phyloP scores from a whole-genome alignment of 1,140 invertebrate genomes.

The Cecropterus lyciades region DNA sequence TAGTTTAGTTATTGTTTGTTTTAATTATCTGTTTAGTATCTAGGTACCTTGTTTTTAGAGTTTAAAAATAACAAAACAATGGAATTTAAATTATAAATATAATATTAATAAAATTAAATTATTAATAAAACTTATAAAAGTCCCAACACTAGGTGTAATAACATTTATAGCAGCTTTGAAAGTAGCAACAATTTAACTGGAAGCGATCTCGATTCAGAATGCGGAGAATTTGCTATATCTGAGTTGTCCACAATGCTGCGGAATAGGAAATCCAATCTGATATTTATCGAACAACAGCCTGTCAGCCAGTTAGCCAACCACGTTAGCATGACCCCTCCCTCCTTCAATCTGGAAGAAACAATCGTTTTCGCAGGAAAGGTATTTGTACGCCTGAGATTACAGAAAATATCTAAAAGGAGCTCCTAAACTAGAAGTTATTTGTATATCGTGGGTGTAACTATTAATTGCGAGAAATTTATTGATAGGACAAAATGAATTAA shows the following conservation, averaged over 20 bases:
- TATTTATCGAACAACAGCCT: constrained; percentile 21
- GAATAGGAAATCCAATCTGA: constrained; percentile 16
- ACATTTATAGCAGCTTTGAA: neutral
- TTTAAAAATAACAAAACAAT: too few species aligned
- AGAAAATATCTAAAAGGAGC: neutral
- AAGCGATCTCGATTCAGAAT: neutral
- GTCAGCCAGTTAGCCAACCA: neutral
- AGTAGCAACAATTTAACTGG: constrained; percentile 5
- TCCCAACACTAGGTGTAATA: too few species aligned
- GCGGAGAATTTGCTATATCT: constrained; percentile 14
- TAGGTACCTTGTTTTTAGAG: too few species aligned
- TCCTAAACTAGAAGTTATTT: too few species aligned
- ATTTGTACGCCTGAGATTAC: neutral
- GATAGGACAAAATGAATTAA: too few species aligned
- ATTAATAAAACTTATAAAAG: too few species aligned
- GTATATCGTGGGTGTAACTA: too few species aligned
- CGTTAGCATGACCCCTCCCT: neutral
- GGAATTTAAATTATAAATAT: too few species aligned
- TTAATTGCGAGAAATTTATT: too few species aligned
- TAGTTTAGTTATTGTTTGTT: too few species aligned
- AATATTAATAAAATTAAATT: too few species aligned
- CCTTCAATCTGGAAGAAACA: constrained; percentile 3
- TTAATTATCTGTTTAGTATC: too few species aligned
- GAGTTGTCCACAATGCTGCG: neutral
- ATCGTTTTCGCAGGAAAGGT: constrained; percentile 3